phyloP scores from a whole-genome alignment of 1,140 invertebrate species.

The Drosophila serrata region DNA sequence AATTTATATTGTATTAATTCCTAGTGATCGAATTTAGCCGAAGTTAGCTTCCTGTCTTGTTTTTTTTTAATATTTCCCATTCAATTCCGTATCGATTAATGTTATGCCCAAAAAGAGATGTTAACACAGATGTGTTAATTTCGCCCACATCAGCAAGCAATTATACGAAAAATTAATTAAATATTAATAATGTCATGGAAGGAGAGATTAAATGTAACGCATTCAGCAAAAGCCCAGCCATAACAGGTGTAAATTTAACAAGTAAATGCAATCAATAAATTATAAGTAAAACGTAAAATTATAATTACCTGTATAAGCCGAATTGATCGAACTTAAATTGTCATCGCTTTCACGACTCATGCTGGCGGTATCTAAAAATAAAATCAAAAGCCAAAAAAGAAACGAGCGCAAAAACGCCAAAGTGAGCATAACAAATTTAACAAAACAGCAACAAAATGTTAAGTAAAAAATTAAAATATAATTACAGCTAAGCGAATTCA shows the following conservation, averaged over 20 bases:
- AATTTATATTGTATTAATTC: too few relatives aligned
- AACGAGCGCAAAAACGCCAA: slow-evolving; percentile 49
- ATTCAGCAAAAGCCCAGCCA: too few relatives aligned
- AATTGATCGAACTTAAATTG: slow-evolving; percentile 85
- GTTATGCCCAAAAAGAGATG: slow-evolving; percentile 24
- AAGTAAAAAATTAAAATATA: slow-evolving; percentile 63
- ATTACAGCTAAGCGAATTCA: slow-evolving; percentile 67
- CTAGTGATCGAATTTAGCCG: too few relatives aligned
- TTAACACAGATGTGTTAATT: slow-evolving; percentile 49
- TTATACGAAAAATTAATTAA: slow-evolving; percentile 41
- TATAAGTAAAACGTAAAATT: slow-evolving; percentile 38
- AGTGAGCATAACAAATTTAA: slow-evolving; percentile 50
- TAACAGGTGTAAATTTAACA: slow-evolving; percentile 34
- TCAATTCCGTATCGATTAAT: background rate
- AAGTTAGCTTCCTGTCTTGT: too few relatives aligned
- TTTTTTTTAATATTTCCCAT: background rate
- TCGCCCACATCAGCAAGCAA: slow-evolving; percentile 31
- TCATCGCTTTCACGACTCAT: slow-evolving; percentile 85
- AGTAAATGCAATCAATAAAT: slow-evolving; percentile 40
- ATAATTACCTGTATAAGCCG: slow-evolving; percentile 82
- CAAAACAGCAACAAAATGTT: slow-evolving; percentile 30
- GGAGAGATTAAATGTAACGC: slow-evolving; percentile 55
- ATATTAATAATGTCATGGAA: slow-evolving; percentile 53
- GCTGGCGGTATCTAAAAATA: slow-evolving; percentile 82
- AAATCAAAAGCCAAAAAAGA: slow-evolving; percentile 54